Evolutionary conservation across 2,797 vertebrate genomes (phyloP).

Genomic region (Amniataba percoides): DNA sequence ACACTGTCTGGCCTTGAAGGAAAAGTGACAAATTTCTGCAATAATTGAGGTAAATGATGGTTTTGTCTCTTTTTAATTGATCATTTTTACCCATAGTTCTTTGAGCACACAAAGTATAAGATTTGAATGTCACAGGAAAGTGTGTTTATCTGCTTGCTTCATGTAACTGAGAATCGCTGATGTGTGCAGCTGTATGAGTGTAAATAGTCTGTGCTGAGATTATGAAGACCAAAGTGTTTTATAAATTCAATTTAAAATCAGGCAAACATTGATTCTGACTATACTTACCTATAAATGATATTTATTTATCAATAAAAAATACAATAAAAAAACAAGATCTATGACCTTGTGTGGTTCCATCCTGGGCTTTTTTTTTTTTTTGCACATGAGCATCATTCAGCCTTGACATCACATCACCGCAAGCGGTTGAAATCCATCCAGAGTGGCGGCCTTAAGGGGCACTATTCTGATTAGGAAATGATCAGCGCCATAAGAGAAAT

Average conservation of each 20-base stretch:
- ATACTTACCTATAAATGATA: constrained; percentile 3
- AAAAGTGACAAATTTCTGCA: constrained; percentile 75
- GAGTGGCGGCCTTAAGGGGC: constrained; percentile 24
- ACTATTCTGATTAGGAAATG: constrained; percentile 76
- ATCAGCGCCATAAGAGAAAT: constrained; percentile 75
- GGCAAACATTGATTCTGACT: constrained; percentile 33
- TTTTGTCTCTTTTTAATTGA: constrained; percentile 63
- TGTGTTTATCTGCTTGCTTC: constrained; percentile 13
- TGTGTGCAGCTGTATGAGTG: not conserved
- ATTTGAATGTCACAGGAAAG: constrained; percentile 21
- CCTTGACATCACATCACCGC: constrained; percentile 40
- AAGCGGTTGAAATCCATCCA: constrained; percentile 48
- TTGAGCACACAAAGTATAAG: constrained; percentile 22
- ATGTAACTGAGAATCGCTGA: constrained; percentile 4
- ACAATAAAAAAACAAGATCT: constrained; percentile 12
- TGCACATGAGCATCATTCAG: constrained; percentile 40
- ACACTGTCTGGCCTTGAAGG: constrained; percentile 67
- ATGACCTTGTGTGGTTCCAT: constrained; percentile 19
- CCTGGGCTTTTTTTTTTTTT: not conserved
- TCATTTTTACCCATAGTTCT: constrained; percentile 50
- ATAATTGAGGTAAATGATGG: constrained; percentile 84
- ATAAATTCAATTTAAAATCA: constrained; percentile 30
- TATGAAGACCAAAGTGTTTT: constrained; percentile 16
- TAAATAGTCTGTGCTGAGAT: constrained; percentile 24
- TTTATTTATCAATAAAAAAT: constrained; percentile 29